Evolutionary conservation across 2,888 invertebrate species (phyloP).

Genomic region (Eupithecia centaureata): DNA sequence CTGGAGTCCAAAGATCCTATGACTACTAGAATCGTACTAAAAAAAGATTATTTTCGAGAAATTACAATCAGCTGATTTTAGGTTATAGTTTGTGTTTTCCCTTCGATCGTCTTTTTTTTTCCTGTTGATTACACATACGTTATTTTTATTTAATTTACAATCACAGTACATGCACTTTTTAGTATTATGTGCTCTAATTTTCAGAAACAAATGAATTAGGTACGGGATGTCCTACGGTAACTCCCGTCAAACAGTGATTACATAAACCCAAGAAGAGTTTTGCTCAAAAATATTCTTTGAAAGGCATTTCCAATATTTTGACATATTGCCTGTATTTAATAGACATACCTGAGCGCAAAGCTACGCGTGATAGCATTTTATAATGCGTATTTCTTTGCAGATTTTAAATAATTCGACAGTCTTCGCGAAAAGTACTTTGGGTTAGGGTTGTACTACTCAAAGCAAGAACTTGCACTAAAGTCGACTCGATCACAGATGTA

Average conservation of each 20-base stretch:
- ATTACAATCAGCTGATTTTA: slow-evolving; percentile 25
- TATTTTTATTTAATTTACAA: neutral
- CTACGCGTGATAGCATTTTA: slow-evolving; percentile 88
- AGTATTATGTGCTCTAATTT: slow-evolving; percentile 1
- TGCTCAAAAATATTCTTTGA: slow-evolving; percentile 46
- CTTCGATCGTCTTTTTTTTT: neutral
- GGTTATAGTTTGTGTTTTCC: slow-evolving; percentile 28
- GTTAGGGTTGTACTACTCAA: slow-evolving; percentile 57
- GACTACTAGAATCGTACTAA: too few relatives aligned
- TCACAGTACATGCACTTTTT: slow-evolving; percentile 15
- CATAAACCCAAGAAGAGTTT: slow-evolving; percentile 80
- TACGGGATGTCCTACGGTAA: slow-evolving; percentile 35
- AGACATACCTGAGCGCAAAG: slow-evolving; percentile 86
- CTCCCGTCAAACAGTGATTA: slow-evolving; percentile 76
- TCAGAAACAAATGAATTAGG: slow-evolving; percentile 38
- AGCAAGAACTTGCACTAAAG: too few relatives aligned
- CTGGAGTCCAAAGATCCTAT: too few relatives aligned
- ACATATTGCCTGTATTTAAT: slow-evolving; percentile 34
- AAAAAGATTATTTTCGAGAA: too few relatives aligned
- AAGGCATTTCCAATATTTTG: slow-evolving; percentile 15
- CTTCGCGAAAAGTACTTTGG: slow-evolving; percentile 65
- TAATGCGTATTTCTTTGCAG: slow-evolving; percentile 55
- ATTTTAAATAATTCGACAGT: slow-evolving; percentile 63
- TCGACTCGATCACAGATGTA: too few relatives aligned
- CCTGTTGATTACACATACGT: neutral